These are phyloP conservation scores for Anabacerthia variegaticeps DNA, from an alignment of 2,797 vertebrate species.

Conservation along the genomic window DNA sequence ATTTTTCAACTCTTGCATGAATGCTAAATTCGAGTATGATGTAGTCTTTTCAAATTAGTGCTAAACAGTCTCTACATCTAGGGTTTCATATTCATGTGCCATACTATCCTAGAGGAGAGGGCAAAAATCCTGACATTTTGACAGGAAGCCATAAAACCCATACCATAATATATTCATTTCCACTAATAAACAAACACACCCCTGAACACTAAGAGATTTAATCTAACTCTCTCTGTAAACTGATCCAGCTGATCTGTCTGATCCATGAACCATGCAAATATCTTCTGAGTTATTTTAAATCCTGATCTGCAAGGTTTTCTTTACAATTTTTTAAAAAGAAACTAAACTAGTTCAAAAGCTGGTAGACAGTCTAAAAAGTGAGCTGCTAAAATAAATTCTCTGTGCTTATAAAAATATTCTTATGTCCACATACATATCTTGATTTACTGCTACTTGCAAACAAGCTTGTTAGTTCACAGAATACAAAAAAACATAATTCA, in stretches of 20 bases:
- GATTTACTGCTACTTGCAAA: background rate
- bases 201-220: background rate
- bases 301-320: background rate
- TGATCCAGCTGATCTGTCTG: constrained; percentile 7
- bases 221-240: constrained; percentile 26
- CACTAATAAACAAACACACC: background rate
- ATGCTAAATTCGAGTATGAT: background rate
- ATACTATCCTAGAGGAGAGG: background rate
- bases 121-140: background rate
- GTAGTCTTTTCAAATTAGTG: background rate
- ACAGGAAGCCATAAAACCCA: background rate
- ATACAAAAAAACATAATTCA: background rate
- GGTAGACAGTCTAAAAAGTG: background rate
- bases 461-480: background rate
- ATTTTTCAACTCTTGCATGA: background rate
- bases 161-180: background rate
- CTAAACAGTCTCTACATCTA: background rate
- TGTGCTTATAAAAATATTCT: background rate
- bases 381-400: background rate
- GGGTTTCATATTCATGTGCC: background rate
- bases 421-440: background rate
- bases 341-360: background rate
- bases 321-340: background rate
- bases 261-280: constrained; percentile 9
- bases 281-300: constrained; percentile 30